Percentiles rank a stretch among this genome's conserved stretches.
Conservation (phyloP, 2,888 invertebrate genomes). For the Arge pagana region DNA sequence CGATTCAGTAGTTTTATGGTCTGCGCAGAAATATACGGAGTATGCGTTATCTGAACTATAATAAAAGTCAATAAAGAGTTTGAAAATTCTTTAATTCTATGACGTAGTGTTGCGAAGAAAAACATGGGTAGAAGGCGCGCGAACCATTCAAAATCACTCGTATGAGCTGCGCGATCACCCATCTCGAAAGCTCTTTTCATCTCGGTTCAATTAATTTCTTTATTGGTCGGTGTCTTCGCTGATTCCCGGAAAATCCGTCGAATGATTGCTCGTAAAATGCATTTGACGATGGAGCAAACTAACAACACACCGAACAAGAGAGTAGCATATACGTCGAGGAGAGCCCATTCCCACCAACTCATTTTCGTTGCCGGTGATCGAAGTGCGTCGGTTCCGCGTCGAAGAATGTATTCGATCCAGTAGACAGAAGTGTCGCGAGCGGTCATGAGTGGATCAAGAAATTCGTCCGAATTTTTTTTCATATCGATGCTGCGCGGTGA, state of each 20-base stretch:
- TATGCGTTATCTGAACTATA: no score
- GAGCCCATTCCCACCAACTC: constrained; percentile 14
- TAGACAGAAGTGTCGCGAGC: constrained; percentile 9
- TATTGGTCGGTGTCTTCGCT: background rate
- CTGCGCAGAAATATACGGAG: no score
- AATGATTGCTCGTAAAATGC: background rate
- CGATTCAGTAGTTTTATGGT: no score
- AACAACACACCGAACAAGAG: background rate
- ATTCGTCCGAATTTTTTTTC: constrained; percentile 6
- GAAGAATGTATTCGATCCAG: constrained; percentile 19
- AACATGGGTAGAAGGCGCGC: no score
- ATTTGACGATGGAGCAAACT: background rate
- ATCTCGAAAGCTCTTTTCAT: no score
- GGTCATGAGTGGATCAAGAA: constrained; percentile 10
- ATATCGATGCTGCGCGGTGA: background rate
- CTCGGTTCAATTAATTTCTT: background rate
- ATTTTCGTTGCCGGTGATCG: constrained; percentile 15
- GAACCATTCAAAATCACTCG: no score
- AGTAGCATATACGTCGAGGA: constrained; percentile 7
- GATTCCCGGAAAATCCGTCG: background rate
- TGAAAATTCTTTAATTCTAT: no score
- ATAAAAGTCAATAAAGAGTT: no score
- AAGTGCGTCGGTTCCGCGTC: constrained; percentile 9
- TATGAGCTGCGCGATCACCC: no score
- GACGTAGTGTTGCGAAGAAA: no score